Conservation (phyloP, 2,888 invertebrate genomes). For the Trimorus sp. region DNA sequence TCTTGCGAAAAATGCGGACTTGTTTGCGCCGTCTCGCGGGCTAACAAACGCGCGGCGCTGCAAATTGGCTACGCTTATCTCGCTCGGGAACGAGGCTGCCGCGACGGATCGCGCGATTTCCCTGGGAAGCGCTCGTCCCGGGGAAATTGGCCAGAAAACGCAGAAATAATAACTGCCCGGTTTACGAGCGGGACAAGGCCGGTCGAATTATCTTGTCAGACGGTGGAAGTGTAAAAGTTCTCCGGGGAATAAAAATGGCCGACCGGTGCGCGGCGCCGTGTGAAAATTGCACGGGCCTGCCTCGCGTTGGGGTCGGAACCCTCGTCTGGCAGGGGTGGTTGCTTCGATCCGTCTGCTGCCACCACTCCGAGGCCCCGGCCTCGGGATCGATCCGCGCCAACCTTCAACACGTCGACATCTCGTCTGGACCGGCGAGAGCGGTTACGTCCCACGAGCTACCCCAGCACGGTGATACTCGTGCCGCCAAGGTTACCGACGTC, state of each 20-base stretch:
- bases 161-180: conserved; percentile 43
- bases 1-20: conserved; percentile 35
- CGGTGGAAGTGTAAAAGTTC: conserved; percentile 77
- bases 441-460: conserved; percentile 53
- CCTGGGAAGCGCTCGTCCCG: conserved; percentile 26
- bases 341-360: conserved; percentile 64
- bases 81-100: not conserved
- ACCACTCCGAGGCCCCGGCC: conserved; percentile 49
- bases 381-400: conserved; percentile 63
- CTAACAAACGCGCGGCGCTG: conserved; percentile 14
- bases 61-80: conserved; percentile 11
- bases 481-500: conserved; percentile 52
- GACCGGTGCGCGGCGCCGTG: conserved; percentile 60
- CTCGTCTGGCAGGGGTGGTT: conserved; percentile 64
- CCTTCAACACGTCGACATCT: conserved; percentile 47
- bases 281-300: conserved; percentile 64
- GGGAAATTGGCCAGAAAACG: conserved; percentile 54
- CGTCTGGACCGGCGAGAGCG: conserved; percentile 61
- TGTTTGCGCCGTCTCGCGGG: conserved; percentile 14
- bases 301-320: conserved; percentile 58
- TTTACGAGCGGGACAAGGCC: conserved; percentile 58
- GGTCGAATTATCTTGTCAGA: conserved; percentile 77
- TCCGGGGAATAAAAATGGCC: conserved; percentile 67
- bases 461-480: conserved; percentile 43
- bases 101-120: conserved; percentile 6